Conservation (phyloP, 2,113 vertebrate species). For the Ardeotis arabs region DNA sequence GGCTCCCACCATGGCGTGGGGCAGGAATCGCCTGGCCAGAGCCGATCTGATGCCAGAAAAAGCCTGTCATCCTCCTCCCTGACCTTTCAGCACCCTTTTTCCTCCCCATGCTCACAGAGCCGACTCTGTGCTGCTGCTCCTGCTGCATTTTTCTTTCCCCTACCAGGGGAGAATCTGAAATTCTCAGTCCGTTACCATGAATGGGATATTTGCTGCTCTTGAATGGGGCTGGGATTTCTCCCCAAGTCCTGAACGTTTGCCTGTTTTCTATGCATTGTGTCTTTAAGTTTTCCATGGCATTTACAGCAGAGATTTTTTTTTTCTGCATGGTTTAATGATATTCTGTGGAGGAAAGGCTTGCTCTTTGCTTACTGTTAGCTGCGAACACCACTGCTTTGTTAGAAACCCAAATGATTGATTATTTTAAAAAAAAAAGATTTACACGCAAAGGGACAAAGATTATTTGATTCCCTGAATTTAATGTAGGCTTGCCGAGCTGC, state of each 20-base stretch:
- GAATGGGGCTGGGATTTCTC: neutral
- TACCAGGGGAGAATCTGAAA: neutral
- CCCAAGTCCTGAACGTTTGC: accelerated
- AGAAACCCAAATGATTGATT: neutral
- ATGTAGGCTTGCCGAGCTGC: neutral
- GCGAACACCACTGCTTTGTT: neutral
- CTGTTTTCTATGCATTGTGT: neutral
- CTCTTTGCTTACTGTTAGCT: neutral
- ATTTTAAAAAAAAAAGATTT: neutral
- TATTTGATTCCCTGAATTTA: neutral
- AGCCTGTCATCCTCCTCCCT: neutral
- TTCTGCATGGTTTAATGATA: neutral
- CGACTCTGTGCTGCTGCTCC: accelerated
- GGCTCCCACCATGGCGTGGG: neutral
- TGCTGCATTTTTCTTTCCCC: accelerated
- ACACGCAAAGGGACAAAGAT: neutral
- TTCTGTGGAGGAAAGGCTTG: neutral
- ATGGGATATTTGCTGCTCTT: neutral
- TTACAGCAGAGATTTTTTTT: neutral
- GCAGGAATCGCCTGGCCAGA: neutral
- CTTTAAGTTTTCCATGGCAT: neutral
- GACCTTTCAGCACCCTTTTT: neutral
- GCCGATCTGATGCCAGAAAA: neutral
- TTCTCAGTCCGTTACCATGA: accelerated
- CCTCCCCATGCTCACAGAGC: accelerated